Percentiles rank a stretch among this genome's conserved stretches.
Evolutionary conservation across 1,140 invertebrate species (phyloP).

Genomic region (Metaphire vulgaris): DNA sequence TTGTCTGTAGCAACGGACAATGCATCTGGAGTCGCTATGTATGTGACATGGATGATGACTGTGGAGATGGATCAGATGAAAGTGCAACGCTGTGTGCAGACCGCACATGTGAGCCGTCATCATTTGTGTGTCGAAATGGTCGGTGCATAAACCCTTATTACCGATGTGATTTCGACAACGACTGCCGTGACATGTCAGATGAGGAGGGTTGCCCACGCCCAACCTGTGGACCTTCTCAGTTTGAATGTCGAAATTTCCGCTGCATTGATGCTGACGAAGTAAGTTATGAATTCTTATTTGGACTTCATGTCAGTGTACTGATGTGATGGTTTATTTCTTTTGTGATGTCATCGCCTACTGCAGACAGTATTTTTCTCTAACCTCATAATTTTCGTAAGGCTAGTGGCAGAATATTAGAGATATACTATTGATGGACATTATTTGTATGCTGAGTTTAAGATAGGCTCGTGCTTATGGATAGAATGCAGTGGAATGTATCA

Average conservation of each 20-base stretch:
- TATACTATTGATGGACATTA: too few species aligned
- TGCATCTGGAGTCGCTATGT: slow-evolving; percentile 93
- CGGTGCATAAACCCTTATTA: slow-evolving; percentile 91
- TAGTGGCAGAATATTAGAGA: too few species aligned
- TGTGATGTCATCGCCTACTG: too few species aligned
- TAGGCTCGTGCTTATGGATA: too few species aligned
- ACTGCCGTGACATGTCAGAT: slow-evolving; percentile 88
- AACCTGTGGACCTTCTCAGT: slow-evolving; percentile 55
- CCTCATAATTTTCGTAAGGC: too few species aligned
- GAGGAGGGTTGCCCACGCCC: slow-evolving; percentile 93
- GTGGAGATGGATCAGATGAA: slow-evolving; percentile 89
- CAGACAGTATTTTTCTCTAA: too few species aligned
- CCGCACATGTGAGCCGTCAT: slow-evolving; percentile 54
- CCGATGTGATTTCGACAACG: slow-evolving; percentile 85
- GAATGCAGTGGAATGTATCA: too few species aligned
- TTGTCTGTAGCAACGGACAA: slow-evolving; percentile 86
- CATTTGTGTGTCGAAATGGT: slow-evolving; percentile 84
- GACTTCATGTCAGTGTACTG: too few species aligned
- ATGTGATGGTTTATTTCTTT: too few species aligned
- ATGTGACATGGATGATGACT: slow-evolving; percentile 85
- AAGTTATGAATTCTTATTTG: too few species aligned
- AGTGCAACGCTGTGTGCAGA: slow-evolving; percentile 67
- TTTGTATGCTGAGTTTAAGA: too few species aligned
- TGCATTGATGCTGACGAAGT: slow-evolving; percentile 42
- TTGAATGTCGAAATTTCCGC: slow-evolving; percentile 57